These are phyloP conservation scores for Eulithis testata DNA, from an alignment of 2,888 invertebrate genomes.

Conservation along the genomic window DNA sequence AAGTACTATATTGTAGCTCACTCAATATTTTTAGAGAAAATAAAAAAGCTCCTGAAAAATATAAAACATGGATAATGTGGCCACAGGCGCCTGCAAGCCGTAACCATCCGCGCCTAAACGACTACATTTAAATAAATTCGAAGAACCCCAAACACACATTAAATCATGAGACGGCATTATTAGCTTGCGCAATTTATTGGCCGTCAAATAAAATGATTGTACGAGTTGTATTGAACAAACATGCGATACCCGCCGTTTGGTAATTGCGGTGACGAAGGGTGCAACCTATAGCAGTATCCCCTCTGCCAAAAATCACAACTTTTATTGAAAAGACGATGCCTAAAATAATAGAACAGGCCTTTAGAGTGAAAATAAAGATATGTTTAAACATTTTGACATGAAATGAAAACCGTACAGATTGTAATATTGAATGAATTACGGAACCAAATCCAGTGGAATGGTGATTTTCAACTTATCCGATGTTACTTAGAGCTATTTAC, in stretches of 20 bases:
- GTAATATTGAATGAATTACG: too few relatives aligned
- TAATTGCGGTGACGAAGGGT: slow-evolving; percentile 36
- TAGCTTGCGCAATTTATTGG: slow-evolving; percentile 55
- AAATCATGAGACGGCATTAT: slow-evolving; percentile 54
- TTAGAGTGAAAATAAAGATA: too few relatives aligned
- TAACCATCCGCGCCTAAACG: slow-evolving; percentile 41
- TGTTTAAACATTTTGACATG: too few relatives aligned
- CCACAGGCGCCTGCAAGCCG: slow-evolving; percentile 39
- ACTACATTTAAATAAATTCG: slow-evolving; percentile 57
- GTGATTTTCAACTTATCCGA: background rate
- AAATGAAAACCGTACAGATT: too few relatives aligned
- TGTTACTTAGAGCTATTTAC: background rate
- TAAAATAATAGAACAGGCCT: too few relatives aligned
- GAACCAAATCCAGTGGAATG: too few relatives aligned
- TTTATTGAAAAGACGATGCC: background rate
- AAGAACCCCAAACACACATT: slow-evolving; percentile 48
- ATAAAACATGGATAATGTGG: slow-evolving; percentile 31
- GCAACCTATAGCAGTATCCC: slow-evolving; percentile 51
- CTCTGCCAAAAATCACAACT: slow-evolving; percentile 5
- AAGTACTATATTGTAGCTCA: background rate
- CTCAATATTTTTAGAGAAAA: slow-evolving; percentile 3
- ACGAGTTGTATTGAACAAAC: slow-evolving; percentile 61
- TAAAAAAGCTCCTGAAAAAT: slow-evolving; percentile 19
- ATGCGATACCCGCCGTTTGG: slow-evolving; percentile 47
- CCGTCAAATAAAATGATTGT: slow-evolving; percentile 53